Base-by-base conservation (phyloP, 1,140 invertebrate genomes). In the Arctopsyche grandis region DNA sequence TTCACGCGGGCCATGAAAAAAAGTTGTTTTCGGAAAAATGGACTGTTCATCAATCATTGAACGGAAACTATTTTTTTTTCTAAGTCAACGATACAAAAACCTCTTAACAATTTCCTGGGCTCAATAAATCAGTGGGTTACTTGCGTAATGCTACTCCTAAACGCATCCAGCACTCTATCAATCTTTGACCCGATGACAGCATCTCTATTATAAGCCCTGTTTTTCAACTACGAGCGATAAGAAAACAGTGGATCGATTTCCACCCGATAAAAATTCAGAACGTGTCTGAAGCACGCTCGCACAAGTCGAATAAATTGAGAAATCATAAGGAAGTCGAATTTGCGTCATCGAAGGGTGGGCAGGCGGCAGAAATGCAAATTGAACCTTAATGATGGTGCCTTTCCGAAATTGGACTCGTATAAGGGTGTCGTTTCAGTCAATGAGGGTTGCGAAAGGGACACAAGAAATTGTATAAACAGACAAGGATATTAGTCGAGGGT, bases 121-220 rank as follows among this genome's bases (percentile, higher is more conserved):
- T 71, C 69, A 21, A 71, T 46, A 71, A 71, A 69, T 69, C 66
- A 69, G 69, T 44, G 10, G 14, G 21, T 66, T 12, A n/a, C 29
- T 19, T 71, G 14, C 43, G 43, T 71, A 71, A 46, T 71, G 46
- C 26, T 56, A 56, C 19, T 56, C 19, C n/a, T 48, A 74, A 74
- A 74, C 69, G 43, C 38, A 71, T 46, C 43, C 22, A 22, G 16
- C 22, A 77, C 52, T 58, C 60, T 77, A 77, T 77, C 75, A 77
- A 77, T 77, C 63, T 77, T 58, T 69, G 56, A 58, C 24, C 60
- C 63, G 44, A 16, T 44, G 75, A 77, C 75, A 77, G 60, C 14
- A 19, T 77, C 75, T 77, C 38, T 77, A 66, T 77, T 38, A 77
- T 77, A 52, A 21, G 10, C 29, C 46, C 43, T 43, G 43, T 75